Evolutionary conservation across 2,113 vertebrate species (phyloP).

Genomic region (Lates calcarifer): DNA sequence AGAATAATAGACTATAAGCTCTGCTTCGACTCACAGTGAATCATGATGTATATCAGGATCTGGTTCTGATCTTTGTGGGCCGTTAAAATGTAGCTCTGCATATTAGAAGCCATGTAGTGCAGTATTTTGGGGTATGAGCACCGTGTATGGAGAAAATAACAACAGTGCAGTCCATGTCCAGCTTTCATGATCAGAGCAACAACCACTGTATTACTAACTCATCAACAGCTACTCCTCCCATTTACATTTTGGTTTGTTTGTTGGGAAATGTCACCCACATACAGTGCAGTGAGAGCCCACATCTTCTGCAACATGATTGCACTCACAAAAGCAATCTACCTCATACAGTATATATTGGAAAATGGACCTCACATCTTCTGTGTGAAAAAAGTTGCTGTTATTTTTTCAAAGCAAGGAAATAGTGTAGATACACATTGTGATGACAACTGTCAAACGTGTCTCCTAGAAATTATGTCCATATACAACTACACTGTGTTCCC

Average conservation of each 20-base stretch:
- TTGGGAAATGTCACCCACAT: constrained; percentile 15
- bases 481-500: too few relatives aligned
- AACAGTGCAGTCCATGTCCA: background rate
- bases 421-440: background rate
- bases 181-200: background rate
- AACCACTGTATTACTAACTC: background rate
- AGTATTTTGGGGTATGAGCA: background rate
- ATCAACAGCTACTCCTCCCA: background rate
- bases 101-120: background rate
- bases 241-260: constrained; percentile 33
- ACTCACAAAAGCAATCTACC: background rate
- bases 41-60: background rate
- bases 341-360: background rate
- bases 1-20: background rate
- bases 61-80: background rate
- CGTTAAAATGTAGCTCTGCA: background rate
- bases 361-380: background rate
- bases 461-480: too few relatives aligned
- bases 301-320: constrained; percentile 11
- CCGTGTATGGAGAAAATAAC: background rate
- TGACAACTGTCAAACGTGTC: too few relatives aligned
- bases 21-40: background rate
- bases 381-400: constrained; percentile 11
- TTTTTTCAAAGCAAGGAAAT: constrained; percentile 25
- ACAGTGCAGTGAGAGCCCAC: background rate